phyloP scores from a whole-genome alignment of 2,113 vertebrate species.

The Herpailurus yagouaroundi region DNA sequence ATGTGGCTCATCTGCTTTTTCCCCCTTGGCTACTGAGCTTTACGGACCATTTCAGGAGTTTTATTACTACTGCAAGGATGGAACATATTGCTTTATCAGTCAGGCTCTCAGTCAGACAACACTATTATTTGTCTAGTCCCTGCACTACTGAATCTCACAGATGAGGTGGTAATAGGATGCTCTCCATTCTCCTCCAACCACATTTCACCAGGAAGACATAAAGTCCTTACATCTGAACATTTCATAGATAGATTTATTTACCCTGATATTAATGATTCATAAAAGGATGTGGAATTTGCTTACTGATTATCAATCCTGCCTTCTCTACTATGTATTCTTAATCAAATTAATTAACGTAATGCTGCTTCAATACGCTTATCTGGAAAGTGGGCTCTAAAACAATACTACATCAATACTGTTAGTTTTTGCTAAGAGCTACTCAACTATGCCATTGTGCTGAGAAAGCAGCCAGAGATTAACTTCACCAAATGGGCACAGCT shows the following conservation, averaged over 20 bases:
- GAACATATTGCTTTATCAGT: conserved; percentile 67
- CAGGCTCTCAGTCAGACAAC: conserved; percentile 51
- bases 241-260: neutral
- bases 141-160: conserved; percentile 35
- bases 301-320: neutral
- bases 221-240: neutral
- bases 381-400: neutral
- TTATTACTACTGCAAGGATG: conserved; percentile 55
- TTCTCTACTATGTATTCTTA: neutral
- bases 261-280: neutral
- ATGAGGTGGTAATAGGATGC: neutral
- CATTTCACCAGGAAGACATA: conserved; percentile 31
- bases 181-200: neutral
- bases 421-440: neutral
- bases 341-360: neutral
- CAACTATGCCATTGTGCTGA: neutral
- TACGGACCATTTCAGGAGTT: conserved; percentile 57
- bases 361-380: neutral
- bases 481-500: neutral
- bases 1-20: conserved; percentile 54
- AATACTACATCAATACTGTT: neutral
- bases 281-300: neutral
- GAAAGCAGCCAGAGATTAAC: neutral
- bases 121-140: conserved; percentile 29
- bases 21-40: conserved; percentile 72